Base-by-base conservation (phyloP, 2,113 vertebrate genomes). In the Callorhinus ursinus region DNA sequence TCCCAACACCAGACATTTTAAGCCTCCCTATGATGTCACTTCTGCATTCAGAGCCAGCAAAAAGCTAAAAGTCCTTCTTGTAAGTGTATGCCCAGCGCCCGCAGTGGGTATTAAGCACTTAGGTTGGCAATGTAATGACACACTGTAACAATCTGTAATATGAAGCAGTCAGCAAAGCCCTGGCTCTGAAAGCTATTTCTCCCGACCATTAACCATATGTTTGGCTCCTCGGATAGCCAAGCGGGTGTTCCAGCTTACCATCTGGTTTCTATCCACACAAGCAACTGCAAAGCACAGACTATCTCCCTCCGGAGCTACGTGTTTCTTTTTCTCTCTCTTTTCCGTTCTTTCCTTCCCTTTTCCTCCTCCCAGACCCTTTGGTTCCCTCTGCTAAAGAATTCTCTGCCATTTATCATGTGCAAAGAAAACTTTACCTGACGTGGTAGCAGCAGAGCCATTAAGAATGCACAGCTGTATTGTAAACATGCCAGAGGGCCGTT, bases 211-310 rank as follows among this genome's bases (percentile, higher is more conserved):
- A 98, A 98, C 99, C 99, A 99, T 99, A 99, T 99, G 99, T 99
- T 99, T 99, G 98, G 98, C 98, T 99, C 98, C 21, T 97, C 96
- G 5, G 88, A 98, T 98, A 97, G 98, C 99, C 97, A 98, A 98
- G 98, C 97, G 98, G 99, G 98, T 99, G 97, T 99, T 99, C 99
- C 99, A 99, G 99, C 96, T 76, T 96, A 98, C 98, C 99, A 99
- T 99, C 99, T 99, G 99, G 99, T 99, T 99, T 98, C 99, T 98
- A 99, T 99, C 99, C 99, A 98, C 98, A 98, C 96, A 98, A 98
- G 98, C 98, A 98, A 99, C 98, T 98, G 98, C 98, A 99, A 98
- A 98, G 99, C 98, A 98, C 97, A 98, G 98, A 98, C 98, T 98
- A 97, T 98, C 98, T 98, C 98, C 98, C 98, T 97, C 98, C 98